Conservation (phyloP, 1,140 invertebrate species). For the Mizuhopecten yessoensis region DNA sequence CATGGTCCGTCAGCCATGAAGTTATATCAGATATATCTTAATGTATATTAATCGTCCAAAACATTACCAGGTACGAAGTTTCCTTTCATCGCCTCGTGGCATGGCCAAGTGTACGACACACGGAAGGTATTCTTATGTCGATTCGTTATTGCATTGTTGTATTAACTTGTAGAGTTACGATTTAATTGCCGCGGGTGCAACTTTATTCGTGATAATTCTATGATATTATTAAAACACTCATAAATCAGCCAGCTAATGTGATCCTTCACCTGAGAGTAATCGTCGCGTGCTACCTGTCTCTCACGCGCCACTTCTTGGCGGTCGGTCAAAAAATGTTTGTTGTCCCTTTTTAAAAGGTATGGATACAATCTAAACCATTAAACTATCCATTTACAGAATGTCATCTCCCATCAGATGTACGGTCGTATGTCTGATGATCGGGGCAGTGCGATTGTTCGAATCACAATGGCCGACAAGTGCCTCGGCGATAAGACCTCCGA, state of each 20-base stretch:
- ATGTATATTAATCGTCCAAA: constrained; percentile 18
- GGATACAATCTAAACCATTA: not conserved
- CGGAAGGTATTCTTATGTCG: not conserved
- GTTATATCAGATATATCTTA: not conserved
- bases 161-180: not conserved
- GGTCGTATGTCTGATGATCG: not conserved
- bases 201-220: not conserved
- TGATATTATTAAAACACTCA: not conserved
- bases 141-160: not conserved
- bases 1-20: not conserved
- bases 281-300: not conserved
- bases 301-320: not conserved
- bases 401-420: not conserved
- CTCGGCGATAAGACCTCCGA: not conserved
- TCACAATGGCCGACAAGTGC: not conserved
- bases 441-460: not conserved
- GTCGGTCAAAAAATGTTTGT: not conserved
- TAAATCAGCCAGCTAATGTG: not conserved
- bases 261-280: not conserved
- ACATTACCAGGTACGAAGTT: not conserved
- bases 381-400: not conserved
- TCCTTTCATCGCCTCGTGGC: not conserved
- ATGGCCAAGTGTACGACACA: not conserved
- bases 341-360: not conserved
- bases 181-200: not conserved